Base-by-base conservation (phyloP, 2,888 invertebrate genomes). In the Pseudococcus longispinus region DNA sequence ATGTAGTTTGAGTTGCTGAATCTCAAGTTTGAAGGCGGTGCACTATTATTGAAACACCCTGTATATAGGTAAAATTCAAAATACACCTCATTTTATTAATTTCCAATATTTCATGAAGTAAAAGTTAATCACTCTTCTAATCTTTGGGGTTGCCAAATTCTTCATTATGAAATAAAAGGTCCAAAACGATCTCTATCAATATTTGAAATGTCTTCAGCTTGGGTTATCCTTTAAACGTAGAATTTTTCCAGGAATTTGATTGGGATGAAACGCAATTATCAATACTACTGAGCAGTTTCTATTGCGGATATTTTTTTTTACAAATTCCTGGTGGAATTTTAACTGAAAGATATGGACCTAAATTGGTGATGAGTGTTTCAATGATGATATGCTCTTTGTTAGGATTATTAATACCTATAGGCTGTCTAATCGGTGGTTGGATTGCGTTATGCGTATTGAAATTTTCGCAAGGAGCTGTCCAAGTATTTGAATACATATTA, bases 301-400 rank as follows among this genome's bases (percentile, higher is more conserved):
- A 87, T 18, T 87, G 87, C 83, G 87, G 87, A 23, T 87, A 87
- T 42, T 65, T 83, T 6, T 6, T 83, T 44, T 8, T 87, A 23
- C 87, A 87, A 83, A 51, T 87, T 23, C 87, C 87, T 3, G 87
- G 60, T n/a, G 87, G 87, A 3, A 37, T 87, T 26, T 37, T 87
- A 20, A 37, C 87, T 1, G 87, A 87, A 83, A 60, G 18, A 42
- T 87, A 60, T 65, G 83, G 87, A 32, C 70, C 87, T 8, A 87
- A 87, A 20, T 42, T 65, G 8, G 46, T 87, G 15, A 87, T 87
- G 83, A 44, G 26, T 60, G 29, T 18, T 42, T 60, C 87, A 15
- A 87, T 87, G 87, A 55, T 70, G 18, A 18, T 23, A 18, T 87
- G 87, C 29, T 83, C 87, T 1, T 29, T 77, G 18, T 29, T 55